Percentiles rank a stretch among this genome's conserved stretches.
phyloP scores from a whole-genome alignment of 2,797 vertebrate species.

The Cyclura pinguis region DNA sequence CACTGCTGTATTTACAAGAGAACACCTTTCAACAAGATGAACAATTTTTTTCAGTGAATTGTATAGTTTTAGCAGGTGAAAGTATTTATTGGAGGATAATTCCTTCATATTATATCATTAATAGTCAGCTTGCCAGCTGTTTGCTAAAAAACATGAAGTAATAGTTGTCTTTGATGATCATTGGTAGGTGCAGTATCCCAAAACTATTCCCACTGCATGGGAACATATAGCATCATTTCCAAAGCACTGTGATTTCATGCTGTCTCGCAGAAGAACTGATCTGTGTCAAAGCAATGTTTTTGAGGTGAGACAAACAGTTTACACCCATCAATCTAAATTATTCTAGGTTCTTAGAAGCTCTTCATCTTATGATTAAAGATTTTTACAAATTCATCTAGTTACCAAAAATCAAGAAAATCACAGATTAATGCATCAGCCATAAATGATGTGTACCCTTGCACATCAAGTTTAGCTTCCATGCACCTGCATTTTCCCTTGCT shows the following conservation, averaged over 20 bases:
- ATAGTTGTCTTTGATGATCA: background rate
- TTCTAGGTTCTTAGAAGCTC: background rate
- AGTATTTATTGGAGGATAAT: conserved; percentile 43
- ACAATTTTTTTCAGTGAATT: conserved; percentile 44
- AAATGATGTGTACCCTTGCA: background rate
- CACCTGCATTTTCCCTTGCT: background rate
- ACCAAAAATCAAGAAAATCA: background rate
- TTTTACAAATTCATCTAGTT: background rate
- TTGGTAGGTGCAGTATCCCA: background rate
- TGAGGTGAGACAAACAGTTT: background rate
- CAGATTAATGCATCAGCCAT: background rate
- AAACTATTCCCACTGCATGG: background rate
- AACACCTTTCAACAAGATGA: conserved; percentile 57
- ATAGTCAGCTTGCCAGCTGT: background rate
- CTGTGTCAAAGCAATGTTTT: background rate
- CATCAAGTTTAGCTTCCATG: background rate
- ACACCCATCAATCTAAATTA: background rate
- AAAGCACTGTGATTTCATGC: background rate
- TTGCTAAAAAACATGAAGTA: background rate
- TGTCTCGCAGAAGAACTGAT: background rate
- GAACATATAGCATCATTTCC: background rate
- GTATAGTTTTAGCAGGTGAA: conserved; percentile 56
- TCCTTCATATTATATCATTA: background rate
- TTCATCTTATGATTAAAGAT: background rate
- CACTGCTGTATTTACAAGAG: conserved; percentile 45